phyloP scores from a whole-genome alignment of 2,113 vertebrate genomes.

The Nerophis lumbriciformis region DNA sequence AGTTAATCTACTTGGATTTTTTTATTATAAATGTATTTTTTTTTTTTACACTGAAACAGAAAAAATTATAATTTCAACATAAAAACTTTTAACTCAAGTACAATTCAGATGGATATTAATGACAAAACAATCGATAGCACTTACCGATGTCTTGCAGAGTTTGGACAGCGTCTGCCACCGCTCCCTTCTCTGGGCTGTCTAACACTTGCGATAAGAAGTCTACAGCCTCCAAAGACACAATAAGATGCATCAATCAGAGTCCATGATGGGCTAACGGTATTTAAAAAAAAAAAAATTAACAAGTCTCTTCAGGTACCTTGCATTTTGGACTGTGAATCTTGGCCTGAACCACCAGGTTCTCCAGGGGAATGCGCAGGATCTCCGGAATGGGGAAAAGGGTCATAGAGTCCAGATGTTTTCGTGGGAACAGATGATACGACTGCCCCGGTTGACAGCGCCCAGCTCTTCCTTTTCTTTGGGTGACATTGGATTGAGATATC shows the following conservation, averaged over 20 bases:
- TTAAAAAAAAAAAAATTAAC: background rate
- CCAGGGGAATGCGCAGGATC: constrained; percentile 90
- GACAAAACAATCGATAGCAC: constrained; percentile 10
- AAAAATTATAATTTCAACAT: too few relatives aligned
- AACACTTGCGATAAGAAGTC: constrained; percentile 93
- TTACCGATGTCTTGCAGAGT: constrained; percentile 87
- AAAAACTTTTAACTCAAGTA: too few relatives aligned
- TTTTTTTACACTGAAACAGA: too few relatives aligned
- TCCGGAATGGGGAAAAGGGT: constrained; percentile 83
- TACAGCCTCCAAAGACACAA: constrained; percentile 72
- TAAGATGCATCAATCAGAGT: background rate
- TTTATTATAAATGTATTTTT: too few relatives aligned
- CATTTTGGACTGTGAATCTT: constrained; percentile 91
- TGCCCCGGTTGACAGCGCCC: constrained; percentile 93
- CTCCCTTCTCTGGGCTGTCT: constrained; percentile 83
- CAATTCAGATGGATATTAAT: too few relatives aligned
- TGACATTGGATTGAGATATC: constrained; percentile 90
- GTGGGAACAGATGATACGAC: constrained; percentile 89
- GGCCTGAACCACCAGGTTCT: constrained; percentile 92
- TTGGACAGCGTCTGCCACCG: constrained; percentile 82
- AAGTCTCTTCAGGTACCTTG: constrained; percentile 80
- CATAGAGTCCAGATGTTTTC: constrained; percentile 82
- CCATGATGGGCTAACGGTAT: background rate
- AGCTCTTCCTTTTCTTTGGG: constrained; percentile 86
- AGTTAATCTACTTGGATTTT: too few relatives aligned